Evolutionary conservation across 2,797 vertebrate species (phyloP).

Genomic region (Tympanoctomys barrerae): DNA sequence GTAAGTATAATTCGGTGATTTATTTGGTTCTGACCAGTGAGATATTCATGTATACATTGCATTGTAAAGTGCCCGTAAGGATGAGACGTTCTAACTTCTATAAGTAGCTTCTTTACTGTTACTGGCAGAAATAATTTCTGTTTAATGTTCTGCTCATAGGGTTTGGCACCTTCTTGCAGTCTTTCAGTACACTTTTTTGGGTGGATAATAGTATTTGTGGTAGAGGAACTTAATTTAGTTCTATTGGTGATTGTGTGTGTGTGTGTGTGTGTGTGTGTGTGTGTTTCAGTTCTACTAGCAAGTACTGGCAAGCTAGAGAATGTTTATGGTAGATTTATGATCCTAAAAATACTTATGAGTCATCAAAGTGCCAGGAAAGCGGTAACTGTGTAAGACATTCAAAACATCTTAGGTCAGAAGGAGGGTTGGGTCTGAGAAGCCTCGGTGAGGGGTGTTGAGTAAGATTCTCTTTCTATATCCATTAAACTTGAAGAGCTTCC

Average conservation of each 20-base stretch:
- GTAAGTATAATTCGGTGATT: not conserved
- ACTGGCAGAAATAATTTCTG: conserved; percentile 1
- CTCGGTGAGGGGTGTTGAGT: not conserved
- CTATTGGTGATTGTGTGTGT: not conserved
- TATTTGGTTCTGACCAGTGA: conserved; percentile 21
- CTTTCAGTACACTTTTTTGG: conserved; percentile 50
- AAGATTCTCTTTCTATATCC: conserved; percentile 28
- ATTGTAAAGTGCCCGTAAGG: not conserved
- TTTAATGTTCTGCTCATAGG: conserved; percentile 48
- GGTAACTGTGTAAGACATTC: conserved; percentile 69
- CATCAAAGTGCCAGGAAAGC: conserved; percentile 68
- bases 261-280: not conserved
- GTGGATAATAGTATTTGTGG: conserved; percentile 32
- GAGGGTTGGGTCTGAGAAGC: conserved; percentile 39
- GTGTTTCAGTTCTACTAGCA: not conserved
- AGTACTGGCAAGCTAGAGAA: not conserved
- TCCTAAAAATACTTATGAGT: conserved; percentile 80
- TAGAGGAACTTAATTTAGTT: conserved; percentile 48
- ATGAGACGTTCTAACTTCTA: not conserved
- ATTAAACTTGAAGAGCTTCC: conserved; percentile 59
- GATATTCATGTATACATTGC: not conserved
- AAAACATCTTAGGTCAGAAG: conserved; percentile 68
- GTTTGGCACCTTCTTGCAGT: not conserved
- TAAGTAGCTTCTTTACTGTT: not conserved
- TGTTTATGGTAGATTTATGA: conserved; percentile 51